These are phyloP conservation scores for Phenacoccus solenopsis DNA, from an alignment of 1,140 invertebrate genomes.

Conservation along the genomic window DNA sequence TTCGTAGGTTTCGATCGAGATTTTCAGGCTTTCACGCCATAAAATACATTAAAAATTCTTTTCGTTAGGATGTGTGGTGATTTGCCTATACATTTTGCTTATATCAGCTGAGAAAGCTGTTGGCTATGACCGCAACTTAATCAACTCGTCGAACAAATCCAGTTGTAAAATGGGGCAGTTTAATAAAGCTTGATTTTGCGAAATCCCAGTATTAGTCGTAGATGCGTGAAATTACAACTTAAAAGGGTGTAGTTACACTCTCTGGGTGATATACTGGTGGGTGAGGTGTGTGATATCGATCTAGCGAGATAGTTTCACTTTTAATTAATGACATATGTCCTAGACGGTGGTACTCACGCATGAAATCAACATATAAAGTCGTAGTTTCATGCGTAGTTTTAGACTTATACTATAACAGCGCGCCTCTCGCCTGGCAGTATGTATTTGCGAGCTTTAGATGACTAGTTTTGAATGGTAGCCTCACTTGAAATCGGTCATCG, in stretches of 20 bases:
- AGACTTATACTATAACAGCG: constrained; percentile 26
- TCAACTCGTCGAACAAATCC: constrained; percentile 29
- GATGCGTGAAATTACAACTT: constrained; percentile 33
- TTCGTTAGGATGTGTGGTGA: constrained; percentile 29
- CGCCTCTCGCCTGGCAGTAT: constrained; percentile 17
- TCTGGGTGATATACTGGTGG: no score
- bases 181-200: constrained; percentile 31
- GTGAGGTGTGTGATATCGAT: no score
- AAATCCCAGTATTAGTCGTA: constrained; percentile 25
- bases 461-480: constrained; percentile 28
- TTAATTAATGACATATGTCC: constrained; percentile 29
- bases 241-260: constrained; percentile 29
- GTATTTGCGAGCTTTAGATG: constrained; percentile 22
- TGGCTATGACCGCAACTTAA: constrained; percentile 28
- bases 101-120: constrained; percentile 32
- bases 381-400: constrained; percentile 24
- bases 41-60: constrained; percentile 27
- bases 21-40: constrained; percentile 24
- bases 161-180: constrained; percentile 26
- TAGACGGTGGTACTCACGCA: constrained; percentile 31
- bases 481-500: constrained; percentile 26
- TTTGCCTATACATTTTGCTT: constrained; percentile 34
- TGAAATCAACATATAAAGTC: constrained; percentile 28
- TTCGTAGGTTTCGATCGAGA: constrained; percentile 27
- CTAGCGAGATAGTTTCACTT: constrained; percentile 22